A percentile compares a stretch with the other conserved stretches of the same genome.
Evolutionary conservation across 2,113 vertebrate species (phyloP).

Genomic region (Actinemys pallida): DNA sequence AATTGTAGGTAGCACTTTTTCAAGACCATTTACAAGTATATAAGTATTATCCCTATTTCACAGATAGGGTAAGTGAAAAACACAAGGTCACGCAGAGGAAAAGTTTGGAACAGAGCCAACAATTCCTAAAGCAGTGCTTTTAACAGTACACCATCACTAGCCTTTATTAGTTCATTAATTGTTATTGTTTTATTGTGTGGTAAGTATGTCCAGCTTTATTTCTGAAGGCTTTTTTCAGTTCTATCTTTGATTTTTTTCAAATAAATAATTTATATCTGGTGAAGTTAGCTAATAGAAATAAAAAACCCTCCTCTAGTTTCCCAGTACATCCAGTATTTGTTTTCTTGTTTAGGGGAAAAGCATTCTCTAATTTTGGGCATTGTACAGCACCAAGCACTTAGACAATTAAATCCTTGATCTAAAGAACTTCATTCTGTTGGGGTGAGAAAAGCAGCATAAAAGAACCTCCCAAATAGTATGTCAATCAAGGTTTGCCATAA

Average conservation of each 20-base stretch:
- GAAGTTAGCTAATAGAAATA: background rate
- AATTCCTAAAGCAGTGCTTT: background rate
- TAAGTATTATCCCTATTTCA: no score
- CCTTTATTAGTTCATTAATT: background rate
- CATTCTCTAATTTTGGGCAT: background rate
- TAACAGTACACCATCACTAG: background rate
- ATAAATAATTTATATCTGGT: background rate
- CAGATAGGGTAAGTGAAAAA: background rate
- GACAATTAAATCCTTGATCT: background rate
- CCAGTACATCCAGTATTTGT: background rate
- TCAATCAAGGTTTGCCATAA: background rate
- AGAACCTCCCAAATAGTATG: background rate
- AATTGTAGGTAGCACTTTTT: background rate
- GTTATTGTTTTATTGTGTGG: background rate
- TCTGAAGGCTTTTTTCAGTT: background rate
- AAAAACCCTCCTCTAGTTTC: background rate
- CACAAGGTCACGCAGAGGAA: background rate
- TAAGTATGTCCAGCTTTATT: background rate
- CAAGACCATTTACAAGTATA: background rate
- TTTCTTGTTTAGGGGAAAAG: background rate
- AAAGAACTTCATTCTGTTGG: background rate
- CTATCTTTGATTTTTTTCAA: background rate
- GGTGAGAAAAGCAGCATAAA: background rate
- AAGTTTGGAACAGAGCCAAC: background rate
- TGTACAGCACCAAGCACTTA: background rate